These are phyloP conservation scores for Hypocryptadius cinnamomeus DNA, from an alignment of 2,113 vertebrate species.

Conservation along the genomic window DNA sequence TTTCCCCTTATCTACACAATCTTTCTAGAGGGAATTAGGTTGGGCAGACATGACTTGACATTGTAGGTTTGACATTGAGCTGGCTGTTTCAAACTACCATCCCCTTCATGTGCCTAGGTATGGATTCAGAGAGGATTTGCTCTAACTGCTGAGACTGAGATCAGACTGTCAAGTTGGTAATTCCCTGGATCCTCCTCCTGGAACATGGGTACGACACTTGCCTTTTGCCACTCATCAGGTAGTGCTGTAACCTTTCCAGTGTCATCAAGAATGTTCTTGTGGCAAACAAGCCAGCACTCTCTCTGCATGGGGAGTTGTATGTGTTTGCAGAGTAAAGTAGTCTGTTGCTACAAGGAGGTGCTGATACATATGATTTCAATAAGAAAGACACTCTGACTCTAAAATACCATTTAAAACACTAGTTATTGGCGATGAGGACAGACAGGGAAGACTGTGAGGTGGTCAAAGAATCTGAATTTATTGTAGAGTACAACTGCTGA, in stretches of 20 bases:
- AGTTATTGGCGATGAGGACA: neutral
- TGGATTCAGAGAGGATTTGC: neutral
- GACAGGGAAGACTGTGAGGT: neutral
- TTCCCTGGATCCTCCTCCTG: neutral
- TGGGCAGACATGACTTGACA: neutral
- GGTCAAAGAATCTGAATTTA: neutral
- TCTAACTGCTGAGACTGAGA: neutral
- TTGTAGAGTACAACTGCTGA: neutral
- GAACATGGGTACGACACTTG: neutral
- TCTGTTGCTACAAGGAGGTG: neutral
- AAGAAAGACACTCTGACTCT: neutral
- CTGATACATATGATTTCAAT: neutral
- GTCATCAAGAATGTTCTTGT: too few species aligned
- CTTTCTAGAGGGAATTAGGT: neutral
- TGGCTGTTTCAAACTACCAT: neutral
- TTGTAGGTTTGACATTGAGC: too few species aligned
- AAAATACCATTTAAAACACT: neutral
- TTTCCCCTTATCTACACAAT: neutral
- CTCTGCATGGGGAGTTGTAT: neutral
- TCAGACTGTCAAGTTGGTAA: neutral
- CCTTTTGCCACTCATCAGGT: neutral
- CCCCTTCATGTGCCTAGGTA: neutral
- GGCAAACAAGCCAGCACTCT: neutral
- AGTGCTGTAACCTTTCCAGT: neutral
- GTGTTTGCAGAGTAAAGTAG: neutral